Percentiles rank a stretch among this genome's conserved stretches.
phyloP scores from a whole-genome alignment of 2,888 invertebrate species.

The Trichopria drosophilae region DNA sequence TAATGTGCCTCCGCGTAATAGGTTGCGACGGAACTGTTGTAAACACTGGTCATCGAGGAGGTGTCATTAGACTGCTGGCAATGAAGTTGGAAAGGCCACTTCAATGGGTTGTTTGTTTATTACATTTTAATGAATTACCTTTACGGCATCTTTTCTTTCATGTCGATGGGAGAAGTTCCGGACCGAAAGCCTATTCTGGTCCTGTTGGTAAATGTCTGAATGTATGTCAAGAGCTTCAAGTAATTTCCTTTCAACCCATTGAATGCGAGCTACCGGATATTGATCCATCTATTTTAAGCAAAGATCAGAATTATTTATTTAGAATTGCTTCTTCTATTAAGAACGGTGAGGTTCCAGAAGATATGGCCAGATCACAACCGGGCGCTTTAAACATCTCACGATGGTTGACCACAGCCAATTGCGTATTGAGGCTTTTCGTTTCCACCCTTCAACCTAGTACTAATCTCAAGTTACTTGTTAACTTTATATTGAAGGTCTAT shows the following conservation, averaged over 20 bases:
- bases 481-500: background rate
- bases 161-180: slow-evolving; percentile 4
- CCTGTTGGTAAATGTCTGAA: slow-evolving; percentile 2
- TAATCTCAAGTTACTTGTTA: background rate
- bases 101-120: slow-evolving; percentile 10
- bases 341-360: background rate
- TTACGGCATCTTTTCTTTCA: slow-evolving; percentile 4
- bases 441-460: background rate
- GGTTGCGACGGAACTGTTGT: slow-evolving; percentile 18
- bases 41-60: slow-evolving; percentile 8
- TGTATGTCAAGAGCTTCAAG: background rate
- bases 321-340: background rate
- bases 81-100: slow-evolving; percentile 1
- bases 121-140: slow-evolving; percentile 12
- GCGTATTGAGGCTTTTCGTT: background rate
- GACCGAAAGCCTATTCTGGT: slow-evolving; percentile 3
- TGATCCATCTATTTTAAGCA: background rate
- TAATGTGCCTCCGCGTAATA: background rate
- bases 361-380: background rate
- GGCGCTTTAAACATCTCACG: background rate
- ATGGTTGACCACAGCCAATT: background rate
- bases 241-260: slow-evolving; percentile 5
- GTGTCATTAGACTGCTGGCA: slow-evolving; percentile 8
- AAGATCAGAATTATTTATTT: background rate
- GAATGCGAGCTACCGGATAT: background rate